phyloP scores from a whole-genome alignment of 2,113 vertebrate species.

The Chascanopsetta lugubris region DNA sequence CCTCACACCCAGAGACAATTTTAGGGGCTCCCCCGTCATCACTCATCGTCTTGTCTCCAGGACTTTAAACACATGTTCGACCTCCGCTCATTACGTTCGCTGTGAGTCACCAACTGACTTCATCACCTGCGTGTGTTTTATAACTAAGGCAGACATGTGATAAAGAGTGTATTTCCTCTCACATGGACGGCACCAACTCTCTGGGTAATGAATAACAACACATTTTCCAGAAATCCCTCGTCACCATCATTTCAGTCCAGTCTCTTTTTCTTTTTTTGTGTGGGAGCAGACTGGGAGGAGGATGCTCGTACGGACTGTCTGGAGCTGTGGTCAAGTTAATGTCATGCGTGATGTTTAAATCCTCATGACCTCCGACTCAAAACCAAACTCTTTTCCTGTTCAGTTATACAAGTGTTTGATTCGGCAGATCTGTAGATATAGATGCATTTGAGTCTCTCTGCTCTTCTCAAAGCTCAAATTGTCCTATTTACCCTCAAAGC shows the following conservation, averaged over 20 bases:
- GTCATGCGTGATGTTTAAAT: slow-evolving; percentile 65
- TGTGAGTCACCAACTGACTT: slow-evolving; percentile 31
- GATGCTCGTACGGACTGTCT: slow-evolving; percentile 20
- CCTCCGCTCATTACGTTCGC: slow-evolving; percentile 15
- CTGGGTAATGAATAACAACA: slow-evolving; percentile 41
- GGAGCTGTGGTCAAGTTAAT: slow-evolving; percentile 57
- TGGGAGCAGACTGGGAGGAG: slow-evolving; percentile 29
- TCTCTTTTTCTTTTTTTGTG: neutral
- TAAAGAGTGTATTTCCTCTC: slow-evolving; percentile 34
- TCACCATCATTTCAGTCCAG: slow-evolving; percentile 51
- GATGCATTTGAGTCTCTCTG: too few relatives aligned
- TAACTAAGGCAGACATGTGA: slow-evolving; percentile 31
- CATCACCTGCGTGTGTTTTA: slow-evolving; percentile 7
- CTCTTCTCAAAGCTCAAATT: neutral
- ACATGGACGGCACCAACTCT: slow-evolving; percentile 38
- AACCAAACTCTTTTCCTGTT: slow-evolving; percentile 21
- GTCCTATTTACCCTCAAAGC: neutral
- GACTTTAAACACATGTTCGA: slow-evolving; percentile 7
- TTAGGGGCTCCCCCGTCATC: slow-evolving; percentile 18
- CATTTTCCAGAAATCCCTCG: slow-evolving; percentile 47
- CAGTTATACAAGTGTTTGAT: too few relatives aligned
- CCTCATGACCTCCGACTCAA: slow-evolving; percentile 48
- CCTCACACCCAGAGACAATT: slow-evolving; percentile 13
- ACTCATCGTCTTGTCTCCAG: slow-evolving; percentile 29
- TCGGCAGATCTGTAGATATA: neutral